Conservation (phyloP, 2,797 vertebrate species). For the Spinus olivaceus region DNA sequence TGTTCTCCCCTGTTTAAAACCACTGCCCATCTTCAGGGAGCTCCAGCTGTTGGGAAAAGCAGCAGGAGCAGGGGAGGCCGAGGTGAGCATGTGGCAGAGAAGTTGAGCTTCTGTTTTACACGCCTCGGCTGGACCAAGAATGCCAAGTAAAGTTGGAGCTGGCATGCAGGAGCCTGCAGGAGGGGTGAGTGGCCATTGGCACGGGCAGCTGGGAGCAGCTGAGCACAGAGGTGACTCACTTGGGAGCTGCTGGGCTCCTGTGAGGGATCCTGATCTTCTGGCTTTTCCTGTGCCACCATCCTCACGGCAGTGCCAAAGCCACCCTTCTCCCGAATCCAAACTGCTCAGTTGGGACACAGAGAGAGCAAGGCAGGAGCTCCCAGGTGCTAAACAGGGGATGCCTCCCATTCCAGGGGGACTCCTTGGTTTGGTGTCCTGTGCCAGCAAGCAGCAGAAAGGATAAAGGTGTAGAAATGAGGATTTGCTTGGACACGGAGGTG, state of each 20-base stretch:
- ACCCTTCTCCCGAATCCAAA: fast-evolving
- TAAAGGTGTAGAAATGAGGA: neutral
- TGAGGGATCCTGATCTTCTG: neutral
- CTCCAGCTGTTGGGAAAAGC: neutral
- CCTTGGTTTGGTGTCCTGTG: neutral
- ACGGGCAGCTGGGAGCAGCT: neutral
- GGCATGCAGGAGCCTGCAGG: neutral
- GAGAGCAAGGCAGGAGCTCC: neutral
- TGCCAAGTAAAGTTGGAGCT: neutral
- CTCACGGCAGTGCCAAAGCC: fast-evolving
- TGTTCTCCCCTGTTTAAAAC: neutral
- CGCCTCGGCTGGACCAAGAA: neutral
- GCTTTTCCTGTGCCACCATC: neutral
- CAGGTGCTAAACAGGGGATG: neutral
- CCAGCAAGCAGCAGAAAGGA: neutral
- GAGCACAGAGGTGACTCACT: neutral
- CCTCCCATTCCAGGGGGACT: neutral
- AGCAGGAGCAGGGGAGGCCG: neutral
- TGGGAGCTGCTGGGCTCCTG: neutral
- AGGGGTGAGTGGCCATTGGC: neutral
- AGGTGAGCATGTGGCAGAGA: neutral
- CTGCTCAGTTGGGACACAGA: fast-evolving
- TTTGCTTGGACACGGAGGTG: neutral
- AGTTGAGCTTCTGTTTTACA: neutral
- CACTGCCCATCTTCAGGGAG: neutral